These are phyloP conservation scores for Eidolon dupreanum DNA, from an alignment of 2,797 vertebrate genomes.

Conservation along the genomic window DNA sequence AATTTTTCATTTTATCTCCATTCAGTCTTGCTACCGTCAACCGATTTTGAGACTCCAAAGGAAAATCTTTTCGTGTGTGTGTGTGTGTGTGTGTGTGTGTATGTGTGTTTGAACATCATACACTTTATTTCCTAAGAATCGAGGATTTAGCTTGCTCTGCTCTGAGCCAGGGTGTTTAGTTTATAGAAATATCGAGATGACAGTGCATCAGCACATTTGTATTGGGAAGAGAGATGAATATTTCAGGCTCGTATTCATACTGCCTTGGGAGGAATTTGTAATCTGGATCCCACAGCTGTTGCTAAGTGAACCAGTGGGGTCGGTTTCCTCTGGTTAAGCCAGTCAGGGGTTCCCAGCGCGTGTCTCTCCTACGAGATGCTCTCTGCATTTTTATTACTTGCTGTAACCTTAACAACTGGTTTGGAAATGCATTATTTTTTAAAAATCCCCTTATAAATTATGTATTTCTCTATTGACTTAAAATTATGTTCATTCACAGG, in stretches of 20 bases:
- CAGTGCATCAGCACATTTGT: conserved; percentile 13
- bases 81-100: background rate
- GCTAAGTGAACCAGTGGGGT: conserved; percentile 49
- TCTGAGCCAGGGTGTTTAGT: background rate
- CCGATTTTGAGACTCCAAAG: background rate
- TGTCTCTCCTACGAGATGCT: conserved; percentile 28
- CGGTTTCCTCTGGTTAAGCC: conserved; percentile 51
- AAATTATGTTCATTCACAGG: conserved; percentile 52
- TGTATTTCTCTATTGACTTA: conserved; percentile 51
- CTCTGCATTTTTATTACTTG: conserved; percentile 67
- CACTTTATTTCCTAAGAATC: conserved; percentile 16
- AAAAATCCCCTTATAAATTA: conserved; percentile 53
- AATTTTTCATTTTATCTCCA: background rate
- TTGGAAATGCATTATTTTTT: conserved; percentile 37
- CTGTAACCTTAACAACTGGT: conserved; percentile 60
- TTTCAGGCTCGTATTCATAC: conserved; percentile 50
- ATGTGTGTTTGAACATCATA: background rate
- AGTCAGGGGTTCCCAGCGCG: conserved; percentile 55
- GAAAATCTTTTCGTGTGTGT: background rate
- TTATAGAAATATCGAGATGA: conserved; percentile 48
- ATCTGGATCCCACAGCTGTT: conserved; percentile 72
- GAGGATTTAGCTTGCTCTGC: background rate
- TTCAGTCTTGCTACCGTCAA: background rate
- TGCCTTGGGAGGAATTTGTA: conserved; percentile 60
- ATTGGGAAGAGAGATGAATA: conserved; percentile 11